Conservation (phyloP, 1,140 invertebrate species). For the Drosophila azteca region DNA sequence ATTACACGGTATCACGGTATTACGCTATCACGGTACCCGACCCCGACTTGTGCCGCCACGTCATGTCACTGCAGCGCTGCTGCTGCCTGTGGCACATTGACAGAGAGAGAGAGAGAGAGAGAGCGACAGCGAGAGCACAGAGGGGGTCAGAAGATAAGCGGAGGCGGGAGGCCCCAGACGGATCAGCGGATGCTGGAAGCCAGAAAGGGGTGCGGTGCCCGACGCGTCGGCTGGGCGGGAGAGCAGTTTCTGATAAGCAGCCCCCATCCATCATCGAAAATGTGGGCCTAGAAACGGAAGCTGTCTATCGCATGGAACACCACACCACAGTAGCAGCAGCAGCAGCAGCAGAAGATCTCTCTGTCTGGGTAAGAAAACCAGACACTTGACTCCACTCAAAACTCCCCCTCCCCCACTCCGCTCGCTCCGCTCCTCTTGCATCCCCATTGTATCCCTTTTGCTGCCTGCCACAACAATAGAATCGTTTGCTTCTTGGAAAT, state of each 20-base stretch:
- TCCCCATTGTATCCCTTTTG: not conserved
- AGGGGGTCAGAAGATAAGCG: not conserved
- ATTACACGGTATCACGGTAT: conserved; percentile 20
- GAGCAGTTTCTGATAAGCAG: conserved; percentile 27
- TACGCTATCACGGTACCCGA: conserved; percentile 8
- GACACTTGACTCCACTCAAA: conserved; percentile 38
- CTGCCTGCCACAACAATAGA: conserved; percentile 22
- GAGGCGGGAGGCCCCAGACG: conserved; percentile 19
- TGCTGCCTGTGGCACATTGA: conserved; percentile 9
- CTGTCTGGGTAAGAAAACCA: conserved; percentile 12
- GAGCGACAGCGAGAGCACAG: too few species aligned
- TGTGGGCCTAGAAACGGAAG: conserved; percentile 44
- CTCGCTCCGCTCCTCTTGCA: not conserved
- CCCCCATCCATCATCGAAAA: conserved; percentile 10
- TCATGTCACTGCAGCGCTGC: conserved; percentile 37
- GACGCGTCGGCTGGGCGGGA: not conserved
- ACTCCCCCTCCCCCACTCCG: too few species aligned
- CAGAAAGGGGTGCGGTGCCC: conserved; percentile 19
- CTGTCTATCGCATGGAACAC: conserved; percentile 28
- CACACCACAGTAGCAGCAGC: not conserved
- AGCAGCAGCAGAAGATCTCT: not conserved
- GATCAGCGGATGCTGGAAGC: conserved; percentile 33
- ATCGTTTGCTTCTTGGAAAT: conserved; percentile 63
- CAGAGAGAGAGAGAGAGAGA: too few species aligned
- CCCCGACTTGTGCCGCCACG: conserved; percentile 51